phyloP scores from a whole-genome alignment of 2,797 vertebrate genomes.

The Crax fasciolata region DNA sequence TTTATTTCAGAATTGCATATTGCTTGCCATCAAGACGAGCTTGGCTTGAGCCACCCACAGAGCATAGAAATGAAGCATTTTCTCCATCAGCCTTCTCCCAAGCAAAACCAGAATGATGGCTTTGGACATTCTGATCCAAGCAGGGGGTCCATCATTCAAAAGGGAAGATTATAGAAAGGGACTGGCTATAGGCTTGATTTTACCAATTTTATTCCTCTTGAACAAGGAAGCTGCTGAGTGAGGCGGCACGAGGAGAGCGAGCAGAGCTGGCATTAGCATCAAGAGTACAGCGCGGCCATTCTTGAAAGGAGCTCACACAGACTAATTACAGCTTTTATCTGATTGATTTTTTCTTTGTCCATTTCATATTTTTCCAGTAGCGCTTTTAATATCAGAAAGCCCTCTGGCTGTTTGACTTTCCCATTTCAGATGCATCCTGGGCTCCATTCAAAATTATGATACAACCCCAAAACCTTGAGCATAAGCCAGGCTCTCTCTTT shows the following conservation, averaged over 20 bases:
- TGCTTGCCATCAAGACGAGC: not conserved
- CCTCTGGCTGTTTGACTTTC: conserved; percentile 13
- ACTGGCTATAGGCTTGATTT: not conserved
- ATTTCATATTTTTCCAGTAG: not conserved
- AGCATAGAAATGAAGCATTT: not conserved
- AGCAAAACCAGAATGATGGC: not conserved
- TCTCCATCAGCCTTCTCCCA: conserved; percentile 2
- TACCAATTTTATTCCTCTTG: not conserved
- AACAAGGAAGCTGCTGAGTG: accelerated
- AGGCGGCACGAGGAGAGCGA: accelerated
- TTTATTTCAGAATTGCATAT: not conserved
- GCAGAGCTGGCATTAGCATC: not conserved
- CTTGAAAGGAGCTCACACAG: not conserved
- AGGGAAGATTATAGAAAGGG: not conserved
- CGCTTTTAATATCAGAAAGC: conserved; percentile 31
- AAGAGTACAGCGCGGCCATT: not conserved
- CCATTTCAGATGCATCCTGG: conserved; percentile 26
- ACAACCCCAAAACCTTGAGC: conserved; percentile 41
- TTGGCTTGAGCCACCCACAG: not conserved
- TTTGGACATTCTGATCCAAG: not conserved
- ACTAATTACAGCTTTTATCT: not conserved
- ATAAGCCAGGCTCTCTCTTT: not conserved
- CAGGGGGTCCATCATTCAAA: not conserved
- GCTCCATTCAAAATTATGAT: conserved; percentile 12
- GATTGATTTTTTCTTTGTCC: conserved; percentile 25